These are phyloP conservation scores for Bombus polaris DNA, from an alignment of 1,140 invertebrate genomes.

Conservation along the genomic window DNA sequence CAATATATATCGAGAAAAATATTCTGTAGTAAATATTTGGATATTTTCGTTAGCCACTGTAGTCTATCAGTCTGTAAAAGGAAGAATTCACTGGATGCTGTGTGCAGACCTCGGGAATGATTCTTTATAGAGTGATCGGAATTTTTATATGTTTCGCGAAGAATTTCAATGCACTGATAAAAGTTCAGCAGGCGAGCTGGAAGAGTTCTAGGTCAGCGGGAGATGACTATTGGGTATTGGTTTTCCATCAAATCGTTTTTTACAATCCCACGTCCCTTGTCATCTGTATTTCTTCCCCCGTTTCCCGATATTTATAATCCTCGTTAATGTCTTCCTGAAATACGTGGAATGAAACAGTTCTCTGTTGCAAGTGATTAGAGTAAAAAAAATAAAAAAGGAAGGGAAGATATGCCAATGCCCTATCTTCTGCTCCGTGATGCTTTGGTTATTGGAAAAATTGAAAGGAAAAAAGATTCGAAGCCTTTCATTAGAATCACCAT, in stretches of 20 bases:
- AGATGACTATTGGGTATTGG: constrained; percentile 66
- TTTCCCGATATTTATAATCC: constrained; percentile 57
- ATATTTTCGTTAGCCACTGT: too few relatives aligned
- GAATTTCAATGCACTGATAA: constrained; percentile 11
- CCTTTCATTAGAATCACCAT: not conserved
- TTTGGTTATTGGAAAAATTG: not conserved
- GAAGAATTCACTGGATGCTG: not conserved
- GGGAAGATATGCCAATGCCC: not conserved
- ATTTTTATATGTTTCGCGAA: constrained; percentile 9
- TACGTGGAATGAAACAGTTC: not conserved
- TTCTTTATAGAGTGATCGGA: not conserved
- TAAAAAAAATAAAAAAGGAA: not conserved
- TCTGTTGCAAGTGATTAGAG: constrained; percentile 4
- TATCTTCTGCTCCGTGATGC: not conserved
- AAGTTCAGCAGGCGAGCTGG: not conserved
- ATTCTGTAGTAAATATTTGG: too few relatives aligned
- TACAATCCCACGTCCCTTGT: not conserved
- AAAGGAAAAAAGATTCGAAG: not conserved
- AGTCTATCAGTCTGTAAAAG: not conserved
- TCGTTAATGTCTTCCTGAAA: constrained; percentile 45
- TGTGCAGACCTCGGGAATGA: not conserved
- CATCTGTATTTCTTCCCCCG: constrained; percentile 11
- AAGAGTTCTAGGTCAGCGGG: constrained; percentile 51
- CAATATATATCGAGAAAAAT: too few relatives aligned
- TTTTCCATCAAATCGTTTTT: constrained; percentile 64